Evolutionary conservation across 2,797 vertebrate species (phyloP).

Genomic region (Amblyopsis hoosieri): DNA sequence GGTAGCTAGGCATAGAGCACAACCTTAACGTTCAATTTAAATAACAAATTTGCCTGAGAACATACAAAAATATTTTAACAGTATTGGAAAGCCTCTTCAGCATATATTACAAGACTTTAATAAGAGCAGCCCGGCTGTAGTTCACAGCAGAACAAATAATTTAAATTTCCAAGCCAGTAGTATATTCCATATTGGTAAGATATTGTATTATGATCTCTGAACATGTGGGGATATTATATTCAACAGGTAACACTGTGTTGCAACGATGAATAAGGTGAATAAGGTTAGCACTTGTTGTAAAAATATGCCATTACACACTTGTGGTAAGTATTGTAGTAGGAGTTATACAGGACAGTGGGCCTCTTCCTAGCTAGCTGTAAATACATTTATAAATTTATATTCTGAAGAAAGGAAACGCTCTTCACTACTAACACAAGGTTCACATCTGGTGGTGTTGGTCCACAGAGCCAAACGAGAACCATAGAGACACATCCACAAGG

Average conservation of each 20-base stretch:
- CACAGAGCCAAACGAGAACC: too few species aligned
- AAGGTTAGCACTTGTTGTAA: too few species aligned
- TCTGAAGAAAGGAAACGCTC: too few species aligned
- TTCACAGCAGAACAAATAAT: slow-evolving; percentile 8
- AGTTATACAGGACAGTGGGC: too few species aligned
- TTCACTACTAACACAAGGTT: too few species aligned
- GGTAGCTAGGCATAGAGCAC: slow-evolving; percentile 41
- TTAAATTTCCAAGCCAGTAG: not conserved
- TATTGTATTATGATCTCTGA: not conserved
- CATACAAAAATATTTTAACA: slow-evolving; percentile 49
- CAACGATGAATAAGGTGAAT: not conserved
- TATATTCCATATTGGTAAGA: not conserved
- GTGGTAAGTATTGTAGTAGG: too few species aligned
- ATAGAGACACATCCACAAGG: slow-evolving; percentile 6
- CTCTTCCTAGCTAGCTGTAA: too few species aligned
- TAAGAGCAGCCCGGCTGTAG: not conserved
- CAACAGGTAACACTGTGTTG: slow-evolving; percentile 1
- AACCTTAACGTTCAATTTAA: slow-evolving; percentile 56
- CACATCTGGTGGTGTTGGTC: too few species aligned
- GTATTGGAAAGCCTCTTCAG: slow-evolving; percentile 26
- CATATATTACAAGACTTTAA: slow-evolving; percentile 5
- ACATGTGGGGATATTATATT: not conserved
- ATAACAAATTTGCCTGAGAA: slow-evolving; percentile 59
- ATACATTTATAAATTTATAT: too few species aligned
- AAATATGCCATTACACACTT: too few species aligned